phyloP scores from a whole-genome alignment of 2,888 invertebrate genomes.

The Oscheius myriophilus region DNA sequence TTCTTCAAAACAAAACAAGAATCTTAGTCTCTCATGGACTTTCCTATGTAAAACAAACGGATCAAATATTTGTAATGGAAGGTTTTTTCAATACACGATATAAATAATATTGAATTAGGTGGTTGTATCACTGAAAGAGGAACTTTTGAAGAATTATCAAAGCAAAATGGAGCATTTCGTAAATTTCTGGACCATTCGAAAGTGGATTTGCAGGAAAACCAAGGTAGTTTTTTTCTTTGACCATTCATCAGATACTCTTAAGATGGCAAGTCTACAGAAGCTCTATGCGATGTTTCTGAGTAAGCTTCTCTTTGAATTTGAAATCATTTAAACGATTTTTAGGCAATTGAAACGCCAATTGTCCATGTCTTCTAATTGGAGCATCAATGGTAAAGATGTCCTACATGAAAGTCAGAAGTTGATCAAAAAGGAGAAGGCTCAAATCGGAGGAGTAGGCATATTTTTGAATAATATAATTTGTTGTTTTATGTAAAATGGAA shows the following conservation, averaged over 20 bases:
- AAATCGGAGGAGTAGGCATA: slow-evolving; percentile 11
- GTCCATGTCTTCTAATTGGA: slow-evolving; percentile 72
- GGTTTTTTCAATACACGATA: slow-evolving; percentile 32
- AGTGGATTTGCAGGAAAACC: slow-evolving; percentile 1
- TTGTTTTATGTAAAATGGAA: slow-evolving; percentile 44
- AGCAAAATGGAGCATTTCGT: slow-evolving; percentile 77
- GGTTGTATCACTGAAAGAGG: slow-evolving; percentile 89
- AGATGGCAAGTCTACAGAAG: too few relatives aligned
- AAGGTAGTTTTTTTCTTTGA: slow-evolving; percentile 7
- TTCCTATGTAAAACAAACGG: slow-evolving; percentile 88
- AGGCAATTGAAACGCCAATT: too few relatives aligned
- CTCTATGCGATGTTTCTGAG: too few relatives aligned
- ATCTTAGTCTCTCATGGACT: slow-evolving; percentile 94
- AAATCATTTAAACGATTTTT: too few relatives aligned
- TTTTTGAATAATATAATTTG: background rate
- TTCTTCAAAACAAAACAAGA: slow-evolving; percentile 79
- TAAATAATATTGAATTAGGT: slow-evolving; percentile 71
- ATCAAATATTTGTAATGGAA: slow-evolving; percentile 88
- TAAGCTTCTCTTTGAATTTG: too few relatives aligned
- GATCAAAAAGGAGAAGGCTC: slow-evolving; percentile 20
- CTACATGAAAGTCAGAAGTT: slow-evolving; percentile 1
- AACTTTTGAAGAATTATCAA: slow-evolving; percentile 86
- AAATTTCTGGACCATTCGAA: slow-evolving; percentile 49
- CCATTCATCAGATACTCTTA: too few relatives aligned
- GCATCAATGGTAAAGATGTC: slow-evolving; percentile 70